Evolutionary conservation across 2,888 invertebrate species (phyloP).

Genomic region (Cyclophora albipunctata): DNA sequence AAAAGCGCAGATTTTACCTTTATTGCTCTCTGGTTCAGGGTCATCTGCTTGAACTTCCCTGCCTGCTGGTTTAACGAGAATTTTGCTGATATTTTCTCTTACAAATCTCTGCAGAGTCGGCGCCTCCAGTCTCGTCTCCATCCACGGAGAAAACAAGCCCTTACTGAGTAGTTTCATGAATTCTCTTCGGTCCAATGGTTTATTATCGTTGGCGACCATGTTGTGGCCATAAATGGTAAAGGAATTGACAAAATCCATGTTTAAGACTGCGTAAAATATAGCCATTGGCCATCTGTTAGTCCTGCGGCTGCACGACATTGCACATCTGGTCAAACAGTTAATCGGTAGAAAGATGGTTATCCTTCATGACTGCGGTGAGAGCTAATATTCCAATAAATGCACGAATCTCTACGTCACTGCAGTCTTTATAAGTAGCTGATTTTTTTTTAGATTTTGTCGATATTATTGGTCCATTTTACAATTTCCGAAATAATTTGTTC

Average conservation of each 20-base stretch:
- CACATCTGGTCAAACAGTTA: not conserved
- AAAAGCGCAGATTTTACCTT: slow-evolving; percentile 5
- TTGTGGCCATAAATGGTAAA: slow-evolving; percentile 7
- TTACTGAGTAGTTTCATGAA: slow-evolving; percentile 8
- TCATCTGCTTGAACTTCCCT: slow-evolving; percentile 3
- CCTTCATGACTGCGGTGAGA: not conserved
- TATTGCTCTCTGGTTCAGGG: slow-evolving; percentile 8
- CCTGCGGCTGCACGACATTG: too few relatives aligned
- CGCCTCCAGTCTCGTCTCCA: slow-evolving; percentile 3
- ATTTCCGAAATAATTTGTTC: too few relatives aligned
- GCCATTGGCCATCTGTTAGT: too few relatives aligned
- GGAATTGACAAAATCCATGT: not conserved
- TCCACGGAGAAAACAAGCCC: slow-evolving; percentile 6
- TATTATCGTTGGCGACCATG: slow-evolving; percentile 7
- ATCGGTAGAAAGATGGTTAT: slow-evolving; percentile 1
- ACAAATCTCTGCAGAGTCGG: slow-evolving; percentile 4
- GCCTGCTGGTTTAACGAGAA: slow-evolving; percentile 2
- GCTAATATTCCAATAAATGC: slow-evolving; percentile 1
- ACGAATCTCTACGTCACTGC: slow-evolving; percentile 12
- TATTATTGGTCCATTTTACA: too few relatives aligned
- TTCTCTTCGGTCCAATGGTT: slow-evolving; percentile 10
- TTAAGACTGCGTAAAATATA: too few relatives aligned
- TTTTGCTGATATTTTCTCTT: slow-evolving; percentile 4
- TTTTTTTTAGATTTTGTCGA: too few relatives aligned
- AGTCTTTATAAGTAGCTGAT: slow-evolving; percentile 2